phyloP scores from a whole-genome alignment of 2,113 vertebrate species.

The Pluvianellus socialis region DNA sequence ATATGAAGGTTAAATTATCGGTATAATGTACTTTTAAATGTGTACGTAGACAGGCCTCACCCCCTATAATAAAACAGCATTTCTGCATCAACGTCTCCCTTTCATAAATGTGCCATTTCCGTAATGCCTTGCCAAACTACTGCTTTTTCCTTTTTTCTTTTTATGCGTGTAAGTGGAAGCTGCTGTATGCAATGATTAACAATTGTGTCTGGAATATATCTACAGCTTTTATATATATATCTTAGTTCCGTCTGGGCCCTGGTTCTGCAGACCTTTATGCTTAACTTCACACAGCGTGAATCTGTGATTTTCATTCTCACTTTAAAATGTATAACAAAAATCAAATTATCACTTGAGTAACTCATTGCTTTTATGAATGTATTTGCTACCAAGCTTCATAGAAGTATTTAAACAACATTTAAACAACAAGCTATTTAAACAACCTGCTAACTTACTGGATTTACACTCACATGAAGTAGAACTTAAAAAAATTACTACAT shows the following conservation, averaged over 20 bases:
- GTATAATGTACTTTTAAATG: not conserved
- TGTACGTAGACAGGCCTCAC: not conserved
- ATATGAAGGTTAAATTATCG: not conserved
- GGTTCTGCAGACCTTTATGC: conserved; percentile 22
- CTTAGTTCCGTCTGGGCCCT: not conserved
- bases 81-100: not conserved
- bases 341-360: conserved; percentile 10
- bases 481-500: not conserved
- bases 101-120: not conserved
- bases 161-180: not conserved
- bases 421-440: not conserved
- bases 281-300: not conserved
- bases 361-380: not conserved
- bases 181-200: not conserved
- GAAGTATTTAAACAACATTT: conserved; percentile 27
- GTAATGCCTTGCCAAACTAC: not conserved
- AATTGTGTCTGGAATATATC: not conserved
- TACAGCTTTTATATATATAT: not conserved
- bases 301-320: not conserved
- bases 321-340: conserved; percentile 13
- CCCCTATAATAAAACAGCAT: not conserved
- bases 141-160: not conserved
- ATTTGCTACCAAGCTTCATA: not conserved
- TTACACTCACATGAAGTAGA: not conserved
- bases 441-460: not conserved